Evolutionary conservation across 2,888 invertebrate species (phyloP).

Genomic region (Microctonus brassicae): DNA sequence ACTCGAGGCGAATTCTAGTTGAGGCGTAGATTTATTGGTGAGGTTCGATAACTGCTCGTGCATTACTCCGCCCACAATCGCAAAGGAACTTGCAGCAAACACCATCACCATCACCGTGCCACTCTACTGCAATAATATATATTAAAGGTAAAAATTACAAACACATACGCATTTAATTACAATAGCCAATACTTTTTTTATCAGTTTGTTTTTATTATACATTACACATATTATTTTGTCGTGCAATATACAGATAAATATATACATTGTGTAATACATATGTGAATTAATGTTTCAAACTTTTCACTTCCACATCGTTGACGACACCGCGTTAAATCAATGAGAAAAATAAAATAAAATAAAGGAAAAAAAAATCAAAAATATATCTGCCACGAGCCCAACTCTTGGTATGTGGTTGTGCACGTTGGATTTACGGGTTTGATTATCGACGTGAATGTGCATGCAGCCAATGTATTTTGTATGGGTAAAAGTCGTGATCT

Average conservation of each 20-base stretch:
- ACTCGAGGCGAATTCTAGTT: constrained; percentile 65
- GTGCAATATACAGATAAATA: too few species aligned
- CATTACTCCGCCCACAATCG: constrained; percentile 64
- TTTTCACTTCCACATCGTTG: not conserved
- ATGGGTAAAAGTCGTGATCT: constrained; percentile 62
- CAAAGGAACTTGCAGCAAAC: constrained; percentile 33
- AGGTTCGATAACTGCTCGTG: constrained; percentile 65
- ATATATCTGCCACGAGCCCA: constrained; percentile 8
- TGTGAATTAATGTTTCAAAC: too few species aligned
- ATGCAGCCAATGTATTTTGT: constrained; percentile 55
- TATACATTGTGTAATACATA: too few species aligned
- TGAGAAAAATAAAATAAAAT: too few species aligned
- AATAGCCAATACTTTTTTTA: constrained; percentile 21
- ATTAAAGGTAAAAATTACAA: constrained; percentile 2
- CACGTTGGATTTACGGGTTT: constrained; percentile 61
- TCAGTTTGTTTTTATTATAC: not conserved
- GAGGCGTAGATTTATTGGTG: constrained; percentile 66
- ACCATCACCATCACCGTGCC: constrained; percentile 33
- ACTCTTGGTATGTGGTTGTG: constrained; percentile 58
- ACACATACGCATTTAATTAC: constrained; percentile 2
- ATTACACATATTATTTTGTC: too few species aligned
- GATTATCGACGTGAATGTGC: constrained; percentile 57
- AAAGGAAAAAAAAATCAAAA: constrained; percentile 4
- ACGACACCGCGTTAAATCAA: too few species aligned
- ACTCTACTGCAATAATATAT: constrained; percentile 20